phyloP scores from a whole-genome alignment of 2,888 invertebrate species.

The Gastracanthus pulcherrimus region DNA sequence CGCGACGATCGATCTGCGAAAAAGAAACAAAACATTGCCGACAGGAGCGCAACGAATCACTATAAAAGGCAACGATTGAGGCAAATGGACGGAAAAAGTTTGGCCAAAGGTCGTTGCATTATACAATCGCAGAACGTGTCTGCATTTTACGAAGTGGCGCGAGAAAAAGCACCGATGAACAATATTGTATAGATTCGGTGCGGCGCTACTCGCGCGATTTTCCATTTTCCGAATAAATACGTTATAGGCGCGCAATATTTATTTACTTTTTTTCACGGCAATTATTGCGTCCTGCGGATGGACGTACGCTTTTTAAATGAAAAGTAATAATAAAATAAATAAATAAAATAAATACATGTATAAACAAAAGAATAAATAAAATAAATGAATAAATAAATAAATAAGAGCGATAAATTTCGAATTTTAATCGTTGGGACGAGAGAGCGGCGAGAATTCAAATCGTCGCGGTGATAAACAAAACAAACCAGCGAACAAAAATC shows the following conservation, averaged over 20 bases:
- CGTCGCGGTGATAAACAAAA: slow-evolving; percentile 43
- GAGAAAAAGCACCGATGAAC: not conserved
- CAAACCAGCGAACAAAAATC: slow-evolving; percentile 33
- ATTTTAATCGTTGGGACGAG: slow-evolving; percentile 55
- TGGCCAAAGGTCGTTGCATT: not conserved
- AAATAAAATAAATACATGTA: not conserved
- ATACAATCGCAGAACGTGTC: not conserved
- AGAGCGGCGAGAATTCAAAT: slow-evolving; percentile 21
- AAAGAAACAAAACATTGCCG: not conserved
- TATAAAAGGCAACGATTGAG: not conserved
- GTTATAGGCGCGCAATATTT: slow-evolving; percentile 57
- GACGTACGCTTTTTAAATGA: slow-evolving; percentile 29
- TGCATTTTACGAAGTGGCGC: not conserved
- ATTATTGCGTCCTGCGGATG: slow-evolving; percentile 25
- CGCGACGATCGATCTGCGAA: not conserved
- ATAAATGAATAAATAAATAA: not conserved
- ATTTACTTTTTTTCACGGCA: slow-evolving; percentile 63
- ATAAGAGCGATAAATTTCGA: slow-evolving; percentile 34
- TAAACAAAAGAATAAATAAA: slow-evolving; percentile 15
- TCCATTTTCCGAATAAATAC: slow-evolving; percentile 40
- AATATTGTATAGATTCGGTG: not conserved
- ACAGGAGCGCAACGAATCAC: not conserved
- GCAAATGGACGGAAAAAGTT: not conserved
- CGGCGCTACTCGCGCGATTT: slow-evolving; percentile 8
- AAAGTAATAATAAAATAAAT: slow-evolving; percentile 11